These are phyloP conservation scores for Mastigias papua DNA, from an alignment of 30 jellyfish, hydroid and myxozoan species.

Conservation along the genomic window DNA sequence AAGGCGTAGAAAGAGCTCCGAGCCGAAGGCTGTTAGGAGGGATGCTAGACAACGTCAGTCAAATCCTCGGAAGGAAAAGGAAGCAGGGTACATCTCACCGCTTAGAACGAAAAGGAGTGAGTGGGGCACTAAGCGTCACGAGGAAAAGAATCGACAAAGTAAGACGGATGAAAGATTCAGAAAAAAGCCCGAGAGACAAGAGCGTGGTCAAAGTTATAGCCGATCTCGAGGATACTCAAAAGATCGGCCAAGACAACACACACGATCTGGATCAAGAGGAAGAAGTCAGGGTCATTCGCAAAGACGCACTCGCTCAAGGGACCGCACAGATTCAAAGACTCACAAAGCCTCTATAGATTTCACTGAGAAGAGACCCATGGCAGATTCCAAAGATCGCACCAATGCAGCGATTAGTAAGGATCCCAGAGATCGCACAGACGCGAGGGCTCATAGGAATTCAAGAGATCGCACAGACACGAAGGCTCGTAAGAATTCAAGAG, in stretches of 20 bases:
- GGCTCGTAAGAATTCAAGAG: too few species aligned
- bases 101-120: conserved; percentile 38
- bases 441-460: neutral
- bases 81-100: conserved; percentile 37
- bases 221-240: neutral
- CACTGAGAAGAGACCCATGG: too few species aligned
- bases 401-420: neutral
- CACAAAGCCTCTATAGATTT: neutral
- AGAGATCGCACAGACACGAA: too few species aligned
- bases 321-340: neutral
- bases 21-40: neutral
- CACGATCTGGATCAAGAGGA: conserved; percentile 36
- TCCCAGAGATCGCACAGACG: neutral
- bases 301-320: neutral
- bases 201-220: neutral
- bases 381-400: neutral
- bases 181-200: neutral
- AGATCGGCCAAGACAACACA: neutral
- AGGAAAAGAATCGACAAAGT: neutral
- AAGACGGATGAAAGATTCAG: neutral
- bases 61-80: conserved; percentile 24
- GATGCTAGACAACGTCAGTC: neutral
- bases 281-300: neutral
- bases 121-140: conserved; percentile 32
- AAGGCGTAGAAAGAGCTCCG: conserved; percentile 42